Evolutionary conservation across 2,888 invertebrate genomes (phyloP).

Genomic region (Hylaea fasciaria): DNA sequence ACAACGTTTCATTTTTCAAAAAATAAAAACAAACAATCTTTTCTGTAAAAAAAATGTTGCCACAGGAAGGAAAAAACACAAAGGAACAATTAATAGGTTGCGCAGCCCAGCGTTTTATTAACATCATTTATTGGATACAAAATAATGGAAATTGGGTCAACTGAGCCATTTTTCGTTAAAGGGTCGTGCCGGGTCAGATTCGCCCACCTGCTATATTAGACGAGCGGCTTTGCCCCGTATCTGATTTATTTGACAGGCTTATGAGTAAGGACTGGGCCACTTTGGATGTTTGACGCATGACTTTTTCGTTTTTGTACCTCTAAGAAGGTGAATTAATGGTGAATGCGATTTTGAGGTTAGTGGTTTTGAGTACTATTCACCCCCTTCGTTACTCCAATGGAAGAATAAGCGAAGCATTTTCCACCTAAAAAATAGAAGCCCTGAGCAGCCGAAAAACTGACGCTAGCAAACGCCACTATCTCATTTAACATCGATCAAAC

Average conservation of each 20-base stretch:
- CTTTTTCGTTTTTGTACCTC: background rate
- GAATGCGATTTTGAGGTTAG: too few species aligned
- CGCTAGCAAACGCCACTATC: too few species aligned
- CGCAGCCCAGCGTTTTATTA: slow-evolving; percentile 27
- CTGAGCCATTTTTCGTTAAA: slow-evolving; percentile 39
- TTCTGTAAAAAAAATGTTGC: slow-evolving; percentile 3
- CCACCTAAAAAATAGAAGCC: too few species aligned
- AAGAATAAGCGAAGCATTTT: too few species aligned
- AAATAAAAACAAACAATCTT: background rate
- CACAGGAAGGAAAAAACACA: slow-evolving; percentile 13
- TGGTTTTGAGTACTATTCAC: too few species aligned
- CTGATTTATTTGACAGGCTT: slow-evolving; percentile 40
- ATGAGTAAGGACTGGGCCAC: slow-evolving; percentile 18
- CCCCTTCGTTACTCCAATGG: too few species aligned
- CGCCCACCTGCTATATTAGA: slow-evolving; percentile 36
- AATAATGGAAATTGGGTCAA: slow-evolving; percentile 34
- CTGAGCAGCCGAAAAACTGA: too few species aligned
- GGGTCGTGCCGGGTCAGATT: slow-evolving; percentile 35
- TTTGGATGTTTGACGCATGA: slow-evolving; percentile 10
- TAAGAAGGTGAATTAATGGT: background rate
- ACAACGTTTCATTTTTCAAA: too few species aligned
- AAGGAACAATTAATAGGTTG: slow-evolving; percentile 24
- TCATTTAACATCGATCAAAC: too few species aligned
- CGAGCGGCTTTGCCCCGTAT: slow-evolving; percentile 26
- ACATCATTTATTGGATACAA: slow-evolving; percentile 37